Evolutionary conservation across 2,888 invertebrate species (phyloP), one percentile per base, ranked within the genome.

Genomic region (Bhutanitis thaidina): DNA sequence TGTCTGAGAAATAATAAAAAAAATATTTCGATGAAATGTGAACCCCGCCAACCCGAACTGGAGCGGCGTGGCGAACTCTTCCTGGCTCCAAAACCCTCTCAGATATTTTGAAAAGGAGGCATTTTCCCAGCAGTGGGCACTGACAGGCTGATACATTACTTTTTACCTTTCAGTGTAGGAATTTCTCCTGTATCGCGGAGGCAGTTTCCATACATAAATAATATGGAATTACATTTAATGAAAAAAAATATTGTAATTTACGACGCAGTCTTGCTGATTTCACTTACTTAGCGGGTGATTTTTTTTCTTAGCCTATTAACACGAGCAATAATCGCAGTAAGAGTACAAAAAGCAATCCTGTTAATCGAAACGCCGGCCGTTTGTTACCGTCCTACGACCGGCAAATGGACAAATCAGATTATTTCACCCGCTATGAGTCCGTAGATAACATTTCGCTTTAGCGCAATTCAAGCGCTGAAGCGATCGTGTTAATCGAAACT

Each of bases 391-490:
- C 65, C 70, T 63, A 69, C 77, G 74, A 74, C 73, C 79, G 78
- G 85, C 79, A 85, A 89, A 88, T 87, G 88, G 88, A 87, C 87
- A 86, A 88, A 89, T 88, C 88, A 80, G 88, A 89, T 89, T 89
- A 87, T 85, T 89, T 86, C 80, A 80, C 82, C 84, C 86, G 79
- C 84, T 86, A 86, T 83, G 84, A 86, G 80, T 74, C 76, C 70
- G 69, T 79, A 83, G 87, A 86, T 86, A 87, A 80, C 80, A 71
- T 68, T 66, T 62, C 60, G 62, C 55, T 56, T 38, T 32, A 59
- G 60, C 35, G 7, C 59, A 69, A 73, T 55, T 14, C n/a, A 59
- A 0, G 49, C 57, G 65, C 39, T 53, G 51, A 35, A 40, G 50
- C 50, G 50, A 1, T 36, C 35, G 4, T 5, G 13, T 35, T 35